A percentile compares a stretch with the other conserved stretches of the same genome.
These are phyloP conservation scores for Gobio gobio DNA, from an alignment of 2,113 vertebrate species.

Conservation along the genomic window DNA sequence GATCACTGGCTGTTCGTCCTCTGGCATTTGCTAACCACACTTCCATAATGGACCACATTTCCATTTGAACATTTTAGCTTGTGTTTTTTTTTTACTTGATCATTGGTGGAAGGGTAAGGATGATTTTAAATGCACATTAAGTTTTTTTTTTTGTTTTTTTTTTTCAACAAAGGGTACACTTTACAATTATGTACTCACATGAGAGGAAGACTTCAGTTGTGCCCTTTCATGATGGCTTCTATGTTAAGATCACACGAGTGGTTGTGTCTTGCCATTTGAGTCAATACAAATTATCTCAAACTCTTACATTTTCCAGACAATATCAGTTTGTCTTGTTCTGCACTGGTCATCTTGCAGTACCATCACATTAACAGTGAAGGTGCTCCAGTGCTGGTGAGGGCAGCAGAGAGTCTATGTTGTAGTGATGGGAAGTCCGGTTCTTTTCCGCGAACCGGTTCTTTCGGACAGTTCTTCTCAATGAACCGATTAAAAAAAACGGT, in stretches of 20 bases:
- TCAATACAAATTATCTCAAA: background rate
- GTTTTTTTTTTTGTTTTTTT: background rate
- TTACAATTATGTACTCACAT: background rate
- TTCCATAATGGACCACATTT: background rate
- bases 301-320: background rate
- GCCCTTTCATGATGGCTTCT: background rate
- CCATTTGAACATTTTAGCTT: too few relatives aligned
- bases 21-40: background rate
- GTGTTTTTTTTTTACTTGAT: background rate
- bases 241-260: background rate
- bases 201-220: too few relatives aligned
- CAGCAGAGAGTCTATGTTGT: too few relatives aligned
- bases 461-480: too few relatives aligned
- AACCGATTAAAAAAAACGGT: too few relatives aligned
- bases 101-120: background rate
- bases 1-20: background rate
- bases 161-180: background rate
- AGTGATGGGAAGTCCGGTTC: too few relatives aligned
- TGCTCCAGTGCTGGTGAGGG: background rate
- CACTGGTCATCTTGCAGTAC: background rate
- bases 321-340: background rate
- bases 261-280: background rate
- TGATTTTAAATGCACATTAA: background rate
- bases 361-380: background rate
- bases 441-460: too few relatives aligned